Conservation (phyloP, 92 coral and sea anemone genomes). For the Nematostella vectensis region DNA sequence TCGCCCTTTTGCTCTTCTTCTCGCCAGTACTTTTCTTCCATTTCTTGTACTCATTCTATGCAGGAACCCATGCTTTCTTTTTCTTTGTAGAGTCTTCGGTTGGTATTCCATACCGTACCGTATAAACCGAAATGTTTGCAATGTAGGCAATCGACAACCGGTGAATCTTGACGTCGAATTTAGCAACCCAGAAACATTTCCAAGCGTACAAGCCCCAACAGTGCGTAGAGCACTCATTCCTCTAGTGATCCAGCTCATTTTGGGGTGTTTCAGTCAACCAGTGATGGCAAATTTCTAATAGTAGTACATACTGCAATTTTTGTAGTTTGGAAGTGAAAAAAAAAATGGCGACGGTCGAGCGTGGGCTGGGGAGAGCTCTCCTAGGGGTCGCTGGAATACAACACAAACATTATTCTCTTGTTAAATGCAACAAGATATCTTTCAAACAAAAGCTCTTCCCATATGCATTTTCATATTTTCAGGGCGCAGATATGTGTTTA, state of each 20-base stretch:
- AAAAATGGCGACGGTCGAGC: too few relatives aligned
- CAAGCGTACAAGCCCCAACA: constrained; percentile 19
- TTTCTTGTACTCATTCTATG: constrained; percentile 73
- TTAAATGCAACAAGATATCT: too few relatives aligned
- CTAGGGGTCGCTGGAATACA: too few relatives aligned
- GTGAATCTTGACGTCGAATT: constrained; percentile 15
- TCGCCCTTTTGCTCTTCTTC: constrained; percentile 81
- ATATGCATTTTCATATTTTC: too few relatives aligned
- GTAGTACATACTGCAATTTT: not conserved
- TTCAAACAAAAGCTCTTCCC: too few relatives aligned
- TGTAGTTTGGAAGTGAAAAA: too few relatives aligned
- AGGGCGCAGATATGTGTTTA: too few relatives aligned
- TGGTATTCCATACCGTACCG: constrained; percentile 93
- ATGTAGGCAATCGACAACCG: constrained; percentile 24
- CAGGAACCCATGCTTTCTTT: constrained; percentile 88
- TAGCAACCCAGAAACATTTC: constrained; percentile 16
- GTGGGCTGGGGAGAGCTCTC: too few relatives aligned
- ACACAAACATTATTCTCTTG: too few relatives aligned
- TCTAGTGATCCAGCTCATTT: constrained; percentile 67
- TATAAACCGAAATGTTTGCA: constrained; percentile 71
- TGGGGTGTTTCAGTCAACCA: not conserved
- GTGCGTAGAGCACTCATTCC: constrained; percentile 34
- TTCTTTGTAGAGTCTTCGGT: constrained; percentile 86
- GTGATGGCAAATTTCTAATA: not conserved
- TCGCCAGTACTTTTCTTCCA: constrained; percentile 76